phyloP scores from a whole-genome alignment of 2,797 vertebrate species.

The Lemur catta region DNA sequence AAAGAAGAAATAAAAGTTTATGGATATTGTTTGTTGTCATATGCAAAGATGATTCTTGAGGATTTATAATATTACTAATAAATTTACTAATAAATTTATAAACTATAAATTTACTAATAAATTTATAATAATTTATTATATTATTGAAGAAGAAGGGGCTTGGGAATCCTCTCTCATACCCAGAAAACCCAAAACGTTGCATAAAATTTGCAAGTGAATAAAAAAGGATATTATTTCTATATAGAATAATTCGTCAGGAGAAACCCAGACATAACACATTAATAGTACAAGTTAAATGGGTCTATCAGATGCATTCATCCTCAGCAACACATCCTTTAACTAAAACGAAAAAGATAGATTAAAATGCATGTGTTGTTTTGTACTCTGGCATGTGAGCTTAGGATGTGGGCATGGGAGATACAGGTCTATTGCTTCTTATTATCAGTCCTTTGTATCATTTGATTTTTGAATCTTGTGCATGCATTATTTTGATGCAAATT shows the following conservation, averaged over 20 bases:
- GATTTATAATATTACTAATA: neutral
- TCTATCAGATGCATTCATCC: neutral
- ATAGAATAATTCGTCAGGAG: neutral
- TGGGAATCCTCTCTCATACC: neutral
- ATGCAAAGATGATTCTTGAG: neutral
- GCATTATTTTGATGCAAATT: neutral
- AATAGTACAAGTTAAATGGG: neutral
- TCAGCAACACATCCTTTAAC: neutral
- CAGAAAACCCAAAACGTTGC: neutral
- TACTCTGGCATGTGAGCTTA: neutral
- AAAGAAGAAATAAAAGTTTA: neutral
- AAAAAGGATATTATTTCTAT: neutral
- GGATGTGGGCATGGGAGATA: neutral
- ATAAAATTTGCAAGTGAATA: neutral
- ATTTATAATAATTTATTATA: no score
- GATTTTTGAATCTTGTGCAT: neutral
- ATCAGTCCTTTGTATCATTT: neutral
- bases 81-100: no score
- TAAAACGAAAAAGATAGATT: neutral
- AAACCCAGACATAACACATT: neutral
- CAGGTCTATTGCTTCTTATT: neutral
- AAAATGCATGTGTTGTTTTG: neutral
- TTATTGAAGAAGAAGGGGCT: neutral
- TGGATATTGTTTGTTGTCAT: neutral
- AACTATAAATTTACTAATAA: no score